A percentile compares a stretch with the other conserved stretches of the same genome.
Conservation (phyloP, 1,140 invertebrate genomes). For the Drosophila neocordata region DNA sequence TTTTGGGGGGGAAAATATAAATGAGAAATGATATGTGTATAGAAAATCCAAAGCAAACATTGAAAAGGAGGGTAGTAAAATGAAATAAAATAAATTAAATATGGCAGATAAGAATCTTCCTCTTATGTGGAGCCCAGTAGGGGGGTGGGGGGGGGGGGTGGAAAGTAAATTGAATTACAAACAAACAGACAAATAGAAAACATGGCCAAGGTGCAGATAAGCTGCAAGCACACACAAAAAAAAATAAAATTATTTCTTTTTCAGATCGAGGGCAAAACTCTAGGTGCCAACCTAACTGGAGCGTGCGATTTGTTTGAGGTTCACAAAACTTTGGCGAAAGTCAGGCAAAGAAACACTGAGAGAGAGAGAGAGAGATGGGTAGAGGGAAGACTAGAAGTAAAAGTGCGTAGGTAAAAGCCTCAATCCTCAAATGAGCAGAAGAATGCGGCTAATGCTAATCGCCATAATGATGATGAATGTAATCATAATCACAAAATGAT, state of each 20-base stretch:
- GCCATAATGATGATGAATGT: slow-evolving; percentile 76
- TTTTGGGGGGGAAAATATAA: not conserved
- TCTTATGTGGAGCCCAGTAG: not conserved
- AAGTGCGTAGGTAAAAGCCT: slow-evolving; percentile 76
- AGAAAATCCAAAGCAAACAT: slow-evolving; percentile 18
- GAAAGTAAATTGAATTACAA: slow-evolving; percentile 30
- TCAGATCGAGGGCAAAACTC: slow-evolving; percentile 37
- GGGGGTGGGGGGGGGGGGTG: too few species aligned
- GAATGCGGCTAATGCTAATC: slow-evolving; percentile 52
- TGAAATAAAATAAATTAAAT: slow-evolving; percentile 36
- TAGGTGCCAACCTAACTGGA: slow-evolving; percentile 53
- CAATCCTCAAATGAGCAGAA: slow-evolving; percentile 19
- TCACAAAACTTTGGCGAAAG: slow-evolving; percentile 64
- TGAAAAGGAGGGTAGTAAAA: slow-evolving; percentile 16
- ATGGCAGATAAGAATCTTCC: slow-evolving; percentile 5
- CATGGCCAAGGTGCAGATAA: slow-evolving; percentile 27
- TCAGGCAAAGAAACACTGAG: not conserved
- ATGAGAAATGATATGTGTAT: slow-evolving; percentile 12
- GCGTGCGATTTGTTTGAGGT: slow-evolving; percentile 64
- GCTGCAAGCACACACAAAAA: slow-evolving; percentile 16
- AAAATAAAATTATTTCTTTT: slow-evolving; percentile 34
- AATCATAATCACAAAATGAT: slow-evolving; percentile 59
- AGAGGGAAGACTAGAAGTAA: slow-evolving; percentile 40
- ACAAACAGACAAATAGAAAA: not conserved
- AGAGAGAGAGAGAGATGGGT: not conserved